These are phyloP conservation scores for Leptinotarsa juncta DNA, from an alignment of 2,888 invertebrate species.

Conservation along the genomic window DNA sequence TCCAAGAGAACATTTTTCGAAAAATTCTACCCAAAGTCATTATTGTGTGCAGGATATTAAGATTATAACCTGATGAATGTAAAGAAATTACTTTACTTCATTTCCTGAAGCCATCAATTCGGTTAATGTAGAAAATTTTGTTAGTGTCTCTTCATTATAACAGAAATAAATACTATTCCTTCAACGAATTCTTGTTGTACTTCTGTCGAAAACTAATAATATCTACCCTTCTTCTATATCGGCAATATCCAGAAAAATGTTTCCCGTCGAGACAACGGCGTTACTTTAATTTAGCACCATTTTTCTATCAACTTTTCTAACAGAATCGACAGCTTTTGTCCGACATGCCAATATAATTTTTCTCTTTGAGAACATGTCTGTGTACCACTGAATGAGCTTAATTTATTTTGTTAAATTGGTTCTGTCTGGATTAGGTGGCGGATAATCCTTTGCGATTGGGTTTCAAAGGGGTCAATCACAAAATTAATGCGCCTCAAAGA, in stretches of 20 bases:
- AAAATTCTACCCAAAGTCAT: no score
- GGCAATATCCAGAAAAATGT: neutral
- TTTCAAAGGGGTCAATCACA: conserved; percentile 19
- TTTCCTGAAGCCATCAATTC: no score
- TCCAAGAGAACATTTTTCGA: no score
- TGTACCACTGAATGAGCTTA: conserved; percentile 3
- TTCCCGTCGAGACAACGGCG: neutral
- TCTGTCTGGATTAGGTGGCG: conserved; percentile 17
- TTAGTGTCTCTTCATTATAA: no score
- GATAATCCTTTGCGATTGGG: conserved; percentile 10
- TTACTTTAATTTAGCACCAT: conserved; percentile 3
- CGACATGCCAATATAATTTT: neutral
- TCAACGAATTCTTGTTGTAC: no score
- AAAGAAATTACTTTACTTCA: no score
- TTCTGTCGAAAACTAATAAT: no score
- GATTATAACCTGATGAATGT: no score
- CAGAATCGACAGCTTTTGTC: conserved; percentile 9
- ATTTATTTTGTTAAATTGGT: conserved; percentile 19
- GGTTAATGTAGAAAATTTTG: no score
- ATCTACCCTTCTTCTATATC: no score
- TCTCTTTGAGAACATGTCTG: neutral
- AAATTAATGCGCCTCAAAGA: conserved; percentile 1
- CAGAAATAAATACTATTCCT: no score
- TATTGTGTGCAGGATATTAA: no score
- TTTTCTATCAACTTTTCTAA: neutral